These are phyloP conservation scores for Parnassius smintheus DNA, from an alignment of 2,888 invertebrate genomes.

Conservation along the genomic window DNA sequence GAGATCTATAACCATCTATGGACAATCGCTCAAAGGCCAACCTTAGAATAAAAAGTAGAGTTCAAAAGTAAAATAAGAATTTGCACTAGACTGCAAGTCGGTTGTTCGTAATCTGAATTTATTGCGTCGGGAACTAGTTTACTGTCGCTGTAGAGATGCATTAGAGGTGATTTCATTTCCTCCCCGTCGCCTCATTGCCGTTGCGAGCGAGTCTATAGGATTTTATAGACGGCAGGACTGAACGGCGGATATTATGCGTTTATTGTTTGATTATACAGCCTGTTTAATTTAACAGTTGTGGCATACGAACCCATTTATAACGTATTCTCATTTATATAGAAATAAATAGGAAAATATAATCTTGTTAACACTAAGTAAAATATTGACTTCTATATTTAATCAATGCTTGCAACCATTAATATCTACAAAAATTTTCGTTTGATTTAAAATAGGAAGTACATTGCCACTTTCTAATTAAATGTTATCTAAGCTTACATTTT, in stretches of 20 bases:
- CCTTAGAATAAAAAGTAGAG: background rate
- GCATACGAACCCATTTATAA: too few relatives aligned
- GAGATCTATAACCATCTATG: too few relatives aligned
- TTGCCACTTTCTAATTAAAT: too few relatives aligned
- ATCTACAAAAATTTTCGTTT: too few relatives aligned
- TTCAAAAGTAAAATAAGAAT: constrained; percentile 1
- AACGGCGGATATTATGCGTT: background rate
- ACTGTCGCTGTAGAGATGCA: constrained; percentile 36
- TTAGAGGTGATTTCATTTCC: constrained; percentile 48
- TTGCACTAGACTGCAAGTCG: constrained; percentile 47
- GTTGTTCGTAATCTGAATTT: constrained; percentile 54
- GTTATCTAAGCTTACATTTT: too few relatives aligned
- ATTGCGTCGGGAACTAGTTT: constrained; percentile 53
- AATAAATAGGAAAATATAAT: too few relatives aligned
- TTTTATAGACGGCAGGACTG: constrained; percentile 11
- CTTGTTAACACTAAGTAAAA: too few relatives aligned
- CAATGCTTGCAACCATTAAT: too few relatives aligned
- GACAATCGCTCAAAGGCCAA: too few relatives aligned
- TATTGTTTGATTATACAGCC: constrained; percentile 5
- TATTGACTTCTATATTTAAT: too few relatives aligned
- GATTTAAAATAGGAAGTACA: too few relatives aligned
- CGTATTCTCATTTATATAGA: too few relatives aligned
- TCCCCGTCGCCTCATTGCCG: constrained; percentile 40
- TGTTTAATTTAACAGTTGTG: background rate
- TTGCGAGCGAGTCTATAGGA: constrained; percentile 30